A percentile compares a stretch with the other conserved stretches of the same genome.
Conservation (phyloP, 2,797 vertebrate species). For the Helicolenus hilgendorfi region DNA sequence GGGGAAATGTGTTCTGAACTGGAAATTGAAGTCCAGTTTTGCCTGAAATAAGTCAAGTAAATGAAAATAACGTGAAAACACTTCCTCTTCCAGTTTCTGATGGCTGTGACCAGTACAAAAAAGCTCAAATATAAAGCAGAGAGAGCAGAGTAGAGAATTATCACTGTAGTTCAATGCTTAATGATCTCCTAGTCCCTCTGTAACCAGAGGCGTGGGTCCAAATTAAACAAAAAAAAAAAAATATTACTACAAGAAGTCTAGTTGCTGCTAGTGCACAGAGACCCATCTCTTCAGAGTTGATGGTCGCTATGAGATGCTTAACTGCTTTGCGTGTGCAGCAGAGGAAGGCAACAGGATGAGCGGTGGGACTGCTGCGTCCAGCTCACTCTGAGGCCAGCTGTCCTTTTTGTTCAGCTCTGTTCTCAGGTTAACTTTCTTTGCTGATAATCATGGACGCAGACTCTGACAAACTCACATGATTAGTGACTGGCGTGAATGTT, state of each 20-base stretch:
- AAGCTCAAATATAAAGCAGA: slow-evolving; percentile 29
- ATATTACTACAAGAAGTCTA: background rate
- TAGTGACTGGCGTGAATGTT: slow-evolving; percentile 9
- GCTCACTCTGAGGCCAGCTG: slow-evolving; percentile 51
- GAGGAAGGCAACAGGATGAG: slow-evolving; percentile 36
- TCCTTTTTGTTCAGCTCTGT: slow-evolving; percentile 42
- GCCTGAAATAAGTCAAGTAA: slow-evolving; percentile 28
- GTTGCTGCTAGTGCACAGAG: background rate
- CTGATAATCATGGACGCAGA: slow-evolving; percentile 1
- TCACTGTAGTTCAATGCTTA: background rate
- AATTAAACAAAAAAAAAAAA: background rate
- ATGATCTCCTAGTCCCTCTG: slow-evolving; percentile 2
- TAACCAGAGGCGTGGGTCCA: slow-evolving; percentile 36
- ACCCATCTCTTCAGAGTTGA: slow-evolving; percentile 25
- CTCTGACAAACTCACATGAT: background rate
- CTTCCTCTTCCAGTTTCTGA: slow-evolving; percentile 47
- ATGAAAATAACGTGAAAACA: background rate
- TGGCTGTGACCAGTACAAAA: slow-evolving; percentile 59
- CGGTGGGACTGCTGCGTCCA: slow-evolving; percentile 75
- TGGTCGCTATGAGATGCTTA: background rate
- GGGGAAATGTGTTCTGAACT: slow-evolving; percentile 54
- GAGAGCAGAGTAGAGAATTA: background rate
- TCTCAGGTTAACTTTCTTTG: slow-evolving; percentile 48
- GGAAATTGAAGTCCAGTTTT: slow-evolving; percentile 60
- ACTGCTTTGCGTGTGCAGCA: slow-evolving; percentile 19